A percentile compares a stretch with the other conserved stretches of the same genome.
Conservation (phyloP, 2,888 invertebrate genomes). For the Euzophera pinguis region DNA sequence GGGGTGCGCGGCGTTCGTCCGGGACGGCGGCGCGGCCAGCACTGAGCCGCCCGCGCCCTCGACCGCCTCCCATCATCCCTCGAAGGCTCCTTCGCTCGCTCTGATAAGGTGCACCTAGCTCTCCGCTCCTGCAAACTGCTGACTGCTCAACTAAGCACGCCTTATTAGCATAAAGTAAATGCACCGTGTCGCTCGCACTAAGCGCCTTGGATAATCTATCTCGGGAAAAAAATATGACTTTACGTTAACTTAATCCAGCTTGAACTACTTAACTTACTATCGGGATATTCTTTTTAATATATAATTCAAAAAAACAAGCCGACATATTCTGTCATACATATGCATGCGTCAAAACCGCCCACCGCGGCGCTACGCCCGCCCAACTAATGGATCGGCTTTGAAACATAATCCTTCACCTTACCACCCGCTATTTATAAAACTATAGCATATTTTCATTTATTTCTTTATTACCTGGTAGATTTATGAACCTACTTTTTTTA, state of each 20-base stretch:
- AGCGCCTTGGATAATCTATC: slow-evolving; percentile 28
- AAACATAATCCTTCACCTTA: slow-evolving; percentile 45
- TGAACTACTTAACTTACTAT: neutral
- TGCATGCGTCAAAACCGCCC: slow-evolving; percentile 9
- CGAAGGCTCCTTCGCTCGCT: slow-evolving; percentile 49
- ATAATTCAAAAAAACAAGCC: neutral
- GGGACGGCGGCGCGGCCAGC: slow-evolving; percentile 61
- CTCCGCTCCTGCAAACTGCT: slow-evolving; percentile 51
- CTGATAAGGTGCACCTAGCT: slow-evolving; percentile 56
- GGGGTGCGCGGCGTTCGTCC: slow-evolving; percentile 54
- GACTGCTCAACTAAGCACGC: slow-evolving; percentile 54
- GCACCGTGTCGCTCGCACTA: slow-evolving; percentile 40
- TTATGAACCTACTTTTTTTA: neutral
- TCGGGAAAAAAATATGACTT: slow-evolving; percentile 25
- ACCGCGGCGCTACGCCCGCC: slow-evolving; percentile 22
- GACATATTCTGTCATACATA: slow-evolving; percentile 5
- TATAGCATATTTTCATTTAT: slow-evolving; percentile 22
- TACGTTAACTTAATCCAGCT: slow-evolving; percentile 28
- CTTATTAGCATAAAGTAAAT: slow-evolving; percentile 74
- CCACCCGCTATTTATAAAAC: slow-evolving; percentile 34
- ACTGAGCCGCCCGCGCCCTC: slow-evolving; percentile 46
- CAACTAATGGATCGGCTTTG: slow-evolving; percentile 42
- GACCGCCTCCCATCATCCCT: slow-evolving; percentile 48
- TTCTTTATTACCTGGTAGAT: slow-evolving; percentile 5
- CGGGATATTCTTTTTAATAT: neutral